These are phyloP conservation scores for Oscheius sp. DNA, from an alignment of 2,888 invertebrate species.

Conservation along the genomic window DNA sequence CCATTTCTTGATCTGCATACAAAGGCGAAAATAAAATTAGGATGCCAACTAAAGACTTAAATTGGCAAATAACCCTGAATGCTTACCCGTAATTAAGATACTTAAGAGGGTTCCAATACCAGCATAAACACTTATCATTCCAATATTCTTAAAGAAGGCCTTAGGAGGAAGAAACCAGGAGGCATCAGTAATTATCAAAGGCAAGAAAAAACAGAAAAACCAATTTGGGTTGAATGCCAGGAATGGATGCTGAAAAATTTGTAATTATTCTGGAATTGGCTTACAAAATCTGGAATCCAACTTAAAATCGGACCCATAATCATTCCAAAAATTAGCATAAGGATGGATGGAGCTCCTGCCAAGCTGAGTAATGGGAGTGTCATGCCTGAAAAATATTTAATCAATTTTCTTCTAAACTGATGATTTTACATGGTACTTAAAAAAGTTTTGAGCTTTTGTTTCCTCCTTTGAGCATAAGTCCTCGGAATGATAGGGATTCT, in stretches of 20 bases:
- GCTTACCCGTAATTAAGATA: conserved; percentile 76
- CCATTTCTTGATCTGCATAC: too few species aligned
- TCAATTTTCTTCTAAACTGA: too few species aligned
- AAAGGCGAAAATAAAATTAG: too few species aligned
- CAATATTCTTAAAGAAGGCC: conserved; percentile 92
- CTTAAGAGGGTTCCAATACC: conserved; percentile 91
- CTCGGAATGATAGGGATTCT: too few species aligned
- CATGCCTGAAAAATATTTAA: too few species aligned
- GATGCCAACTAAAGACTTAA: too few species aligned
- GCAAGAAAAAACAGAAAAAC: conserved; percentile 95
- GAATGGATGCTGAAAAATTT: neutral
- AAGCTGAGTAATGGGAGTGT: too few species aligned
- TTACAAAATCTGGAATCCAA: neutral
- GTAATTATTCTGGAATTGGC: neutral
- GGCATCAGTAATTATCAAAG: conserved; percentile 95
- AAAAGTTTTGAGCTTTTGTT: too few species aligned
- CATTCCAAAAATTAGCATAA: neutral
- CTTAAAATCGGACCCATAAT: neutral
- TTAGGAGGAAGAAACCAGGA: conserved; percentile 98
- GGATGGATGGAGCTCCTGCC: conserved; percentile 25
- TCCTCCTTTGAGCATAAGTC: too few species aligned
- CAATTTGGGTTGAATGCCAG: conserved; percentile 77
- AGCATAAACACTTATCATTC: conserved; percentile 92
- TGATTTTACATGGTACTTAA: too few species aligned
- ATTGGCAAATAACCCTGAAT: too few species aligned